Conservation (phyloP, 2,888 invertebrate genomes). For the Blomia tropicalis region DNA sequence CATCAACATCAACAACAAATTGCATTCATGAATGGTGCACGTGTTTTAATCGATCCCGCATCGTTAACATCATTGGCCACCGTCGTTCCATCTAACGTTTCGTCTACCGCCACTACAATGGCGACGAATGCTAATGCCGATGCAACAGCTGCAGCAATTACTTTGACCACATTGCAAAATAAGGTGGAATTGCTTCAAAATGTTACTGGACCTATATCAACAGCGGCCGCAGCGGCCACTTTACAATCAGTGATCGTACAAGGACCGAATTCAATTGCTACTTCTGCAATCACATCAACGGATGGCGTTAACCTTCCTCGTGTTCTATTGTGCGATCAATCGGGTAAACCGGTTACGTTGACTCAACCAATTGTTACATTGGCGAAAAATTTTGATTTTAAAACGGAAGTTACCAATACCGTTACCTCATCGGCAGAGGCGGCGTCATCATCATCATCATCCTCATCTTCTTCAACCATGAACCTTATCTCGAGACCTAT, state of each 20-base stretch:
- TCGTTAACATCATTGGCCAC: background rate
- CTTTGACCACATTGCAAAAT: constrained; percentile 7
- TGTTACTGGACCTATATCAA: background rate
- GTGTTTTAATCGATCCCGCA: background rate
- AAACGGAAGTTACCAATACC: constrained; percentile 5
- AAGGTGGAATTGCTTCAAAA: background rate
- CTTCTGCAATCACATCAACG: constrained; percentile 16
- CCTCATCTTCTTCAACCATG: background rate
- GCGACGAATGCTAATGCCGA: background rate
- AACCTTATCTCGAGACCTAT: constrained; percentile 13
- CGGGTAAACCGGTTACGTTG: background rate
- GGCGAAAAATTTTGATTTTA: constrained; percentile 12
- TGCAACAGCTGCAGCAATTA: constrained; percentile 1
- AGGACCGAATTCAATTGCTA: constrained; percentile 24
- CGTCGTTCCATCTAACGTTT: background rate
- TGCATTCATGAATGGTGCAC: background rate
- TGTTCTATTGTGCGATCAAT: background rate
- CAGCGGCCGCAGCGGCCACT: background rate
- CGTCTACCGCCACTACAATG: background rate
- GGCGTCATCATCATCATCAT: background rate
- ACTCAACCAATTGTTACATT: background rate
- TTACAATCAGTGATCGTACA: constrained; percentile 29
- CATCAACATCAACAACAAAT: background rate
- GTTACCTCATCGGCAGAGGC: no score
- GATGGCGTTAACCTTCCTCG: constrained; percentile 6